Evolutionary conservation across 1,140 invertebrate genomes (phyloP).

Genomic region (Pectinophora gossypiella): DNA sequence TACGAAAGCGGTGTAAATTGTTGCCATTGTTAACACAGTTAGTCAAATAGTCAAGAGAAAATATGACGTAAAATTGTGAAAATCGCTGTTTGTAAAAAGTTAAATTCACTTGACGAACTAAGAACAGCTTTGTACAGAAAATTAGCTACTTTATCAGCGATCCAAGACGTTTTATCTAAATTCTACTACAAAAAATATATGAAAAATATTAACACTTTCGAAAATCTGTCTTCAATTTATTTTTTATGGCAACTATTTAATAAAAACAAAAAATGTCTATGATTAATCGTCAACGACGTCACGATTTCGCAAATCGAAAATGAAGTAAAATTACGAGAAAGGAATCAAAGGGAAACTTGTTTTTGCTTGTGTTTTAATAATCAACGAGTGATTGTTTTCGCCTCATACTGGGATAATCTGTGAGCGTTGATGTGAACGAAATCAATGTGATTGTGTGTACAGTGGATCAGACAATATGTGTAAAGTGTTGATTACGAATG

Average conservation of each 20-base stretch:
- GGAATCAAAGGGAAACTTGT: constrained; percentile 14
- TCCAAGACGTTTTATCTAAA: too few relatives aligned
- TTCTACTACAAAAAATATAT: too few relatives aligned
- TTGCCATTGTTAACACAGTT: constrained; percentile 4
- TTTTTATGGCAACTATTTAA: not conserved
- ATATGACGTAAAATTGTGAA: too few relatives aligned
- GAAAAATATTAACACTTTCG: too few relatives aligned
- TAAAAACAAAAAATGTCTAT: constrained; percentile 7
- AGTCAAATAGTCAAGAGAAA: too few relatives aligned
- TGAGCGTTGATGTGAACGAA: constrained; percentile 42
- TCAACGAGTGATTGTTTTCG: constrained; percentile 20
- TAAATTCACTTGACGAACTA: too few relatives aligned
- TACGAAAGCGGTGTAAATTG: constrained; percentile 30
- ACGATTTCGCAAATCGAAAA: constrained; percentile 25
- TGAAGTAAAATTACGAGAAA: constrained; percentile 5
- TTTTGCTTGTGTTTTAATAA: constrained; percentile 28
- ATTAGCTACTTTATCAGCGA: too few relatives aligned
- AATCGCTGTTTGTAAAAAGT: too few relatives aligned
- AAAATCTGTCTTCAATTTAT: too few relatives aligned
- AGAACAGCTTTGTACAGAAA: too few relatives aligned
- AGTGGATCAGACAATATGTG: constrained; percentile 60
- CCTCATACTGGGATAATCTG: constrained; percentile 1
- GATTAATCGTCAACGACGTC: constrained; percentile 17
- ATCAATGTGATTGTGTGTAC: constrained; percentile 51
- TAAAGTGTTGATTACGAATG: constrained; percentile 67